Evolutionary conservation across 1,140 invertebrate genomes (phyloP).

Genomic region (Nasonia longicornis): DNA sequence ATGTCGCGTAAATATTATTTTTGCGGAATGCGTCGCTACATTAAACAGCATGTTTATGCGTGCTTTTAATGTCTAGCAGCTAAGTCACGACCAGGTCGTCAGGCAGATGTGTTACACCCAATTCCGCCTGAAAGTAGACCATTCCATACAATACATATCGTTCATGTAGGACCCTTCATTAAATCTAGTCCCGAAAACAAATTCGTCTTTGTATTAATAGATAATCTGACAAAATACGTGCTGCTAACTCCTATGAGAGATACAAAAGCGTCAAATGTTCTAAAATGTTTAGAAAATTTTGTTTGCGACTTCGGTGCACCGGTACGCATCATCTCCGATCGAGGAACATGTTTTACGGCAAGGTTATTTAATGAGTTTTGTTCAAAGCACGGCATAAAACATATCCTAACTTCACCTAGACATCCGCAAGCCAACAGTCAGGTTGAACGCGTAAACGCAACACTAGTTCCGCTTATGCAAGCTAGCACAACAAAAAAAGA

Average conservation of each 20-base stretch:
- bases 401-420: background rate
- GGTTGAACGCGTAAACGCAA: background rate
- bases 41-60: background rate
- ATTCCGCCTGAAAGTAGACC: too few species aligned
- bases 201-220: background rate
- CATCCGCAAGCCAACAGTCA: background rate
- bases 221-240: background rate
- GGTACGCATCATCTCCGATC: background rate
- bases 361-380: background rate
- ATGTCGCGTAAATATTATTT: background rate
- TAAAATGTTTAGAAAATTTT: too few species aligned
- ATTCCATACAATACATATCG: too few species aligned
- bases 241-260: too few species aligned
- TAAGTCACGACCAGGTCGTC: background rate
- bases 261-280: too few species aligned
- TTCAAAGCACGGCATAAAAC: background rate
- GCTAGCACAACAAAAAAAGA: conserved; percentile 1
- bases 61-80: background rate
- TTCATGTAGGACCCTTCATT: too few species aligned
- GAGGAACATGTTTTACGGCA: background rate
- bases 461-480: conserved; percentile 29
- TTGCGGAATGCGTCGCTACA: background rate
- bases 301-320: background rate
- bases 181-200: background rate
- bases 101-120: background rate